phyloP scores from a whole-genome alignment of 2,797 vertebrate genomes.

The Typhlichthys subterraneus region DNA sequence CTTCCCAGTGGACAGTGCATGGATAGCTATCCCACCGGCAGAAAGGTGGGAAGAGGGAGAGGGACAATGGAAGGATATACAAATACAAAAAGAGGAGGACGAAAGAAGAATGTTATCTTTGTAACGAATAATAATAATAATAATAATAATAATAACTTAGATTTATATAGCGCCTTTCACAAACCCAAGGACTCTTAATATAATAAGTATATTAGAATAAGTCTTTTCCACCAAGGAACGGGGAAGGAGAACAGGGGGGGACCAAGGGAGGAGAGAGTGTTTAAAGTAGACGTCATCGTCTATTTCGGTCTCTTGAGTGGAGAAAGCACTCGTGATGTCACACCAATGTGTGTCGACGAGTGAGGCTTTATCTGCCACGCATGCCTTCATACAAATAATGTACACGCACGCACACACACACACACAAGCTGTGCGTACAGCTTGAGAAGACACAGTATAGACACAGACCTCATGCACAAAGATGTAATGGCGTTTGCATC shows the following conservation, averaged over 20 bases:
- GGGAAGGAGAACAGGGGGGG: background rate
- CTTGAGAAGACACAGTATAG: conserved; percentile 16
- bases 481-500: too few species aligned
- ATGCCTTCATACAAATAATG: conserved; percentile 13
- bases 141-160: too few species aligned
- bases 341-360: conserved; percentile 41
- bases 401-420: conserved; percentile 7
- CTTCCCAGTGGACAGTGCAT: too few species aligned
- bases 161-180: too few species aligned
- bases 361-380: conserved; percentile 28
- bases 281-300: conserved; percentile 7
- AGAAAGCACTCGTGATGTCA: conserved; percentile 48
- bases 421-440: conserved; percentile 18
- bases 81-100: background rate
- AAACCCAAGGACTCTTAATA: too few species aligned
- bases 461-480: too few species aligned
- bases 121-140: background rate
- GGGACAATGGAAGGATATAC: background rate
- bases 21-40: background rate
- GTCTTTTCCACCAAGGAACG: too few species aligned
- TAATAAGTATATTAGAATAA: too few species aligned
- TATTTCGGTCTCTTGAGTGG: conserved; percentile 48
- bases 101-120: background rate
- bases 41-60: background rate
- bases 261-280: background rate